phyloP scores from a whole-genome alignment of 2,888 invertebrate species.

The Parnassius smintheus region DNA sequence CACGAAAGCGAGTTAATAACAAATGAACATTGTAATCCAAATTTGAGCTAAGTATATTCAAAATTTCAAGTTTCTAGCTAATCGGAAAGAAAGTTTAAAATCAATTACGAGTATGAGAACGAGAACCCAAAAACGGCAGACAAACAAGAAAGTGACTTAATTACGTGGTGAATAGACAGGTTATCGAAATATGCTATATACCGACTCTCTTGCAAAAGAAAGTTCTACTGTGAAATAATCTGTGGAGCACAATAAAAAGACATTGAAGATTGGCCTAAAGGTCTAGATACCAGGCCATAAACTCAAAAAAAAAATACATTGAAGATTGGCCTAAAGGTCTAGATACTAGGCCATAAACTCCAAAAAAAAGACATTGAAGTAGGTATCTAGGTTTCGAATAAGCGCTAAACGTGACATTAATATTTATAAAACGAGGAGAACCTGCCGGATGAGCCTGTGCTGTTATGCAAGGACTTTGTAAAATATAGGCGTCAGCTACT shows the following conservation, averaged over 20 bases:
- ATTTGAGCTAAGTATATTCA: too few relatives aligned
- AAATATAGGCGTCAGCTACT: conserved; percentile 4
- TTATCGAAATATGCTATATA: not conserved
- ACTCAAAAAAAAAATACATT: conserved; percentile 10
- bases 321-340: not conserved
- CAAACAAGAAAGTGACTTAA: too few relatives aligned
- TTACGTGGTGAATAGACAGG: too few relatives aligned
- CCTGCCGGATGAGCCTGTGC: conserved; percentile 9
- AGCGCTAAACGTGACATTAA: conserved; percentile 30
- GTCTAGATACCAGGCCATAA: too few relatives aligned
- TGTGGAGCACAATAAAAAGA: conserved; percentile 24
- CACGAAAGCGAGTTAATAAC: too few relatives aligned
- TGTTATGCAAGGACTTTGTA: conserved; percentile 15
- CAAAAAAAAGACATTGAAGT: conserved; percentile 17
- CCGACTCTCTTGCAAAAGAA: conserved; percentile 24
- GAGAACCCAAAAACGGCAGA: too few relatives aligned
- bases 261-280: conserved; percentile 1
- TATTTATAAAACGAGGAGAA: conserved; percentile 27
- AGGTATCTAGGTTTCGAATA: conserved; percentile 31
- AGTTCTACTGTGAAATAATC: conserved; percentile 29
- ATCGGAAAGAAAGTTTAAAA: too few relatives aligned
- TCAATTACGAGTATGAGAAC: too few relatives aligned
- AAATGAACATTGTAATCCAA: too few relatives aligned
- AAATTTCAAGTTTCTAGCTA: too few relatives aligned
- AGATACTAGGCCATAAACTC: too few relatives aligned